Percentiles rank a stretch among this genome's conserved stretches.
Evolutionary conservation across 1,140 invertebrate species (phyloP).

Genomic region (Mylabris phalerata): DNA sequence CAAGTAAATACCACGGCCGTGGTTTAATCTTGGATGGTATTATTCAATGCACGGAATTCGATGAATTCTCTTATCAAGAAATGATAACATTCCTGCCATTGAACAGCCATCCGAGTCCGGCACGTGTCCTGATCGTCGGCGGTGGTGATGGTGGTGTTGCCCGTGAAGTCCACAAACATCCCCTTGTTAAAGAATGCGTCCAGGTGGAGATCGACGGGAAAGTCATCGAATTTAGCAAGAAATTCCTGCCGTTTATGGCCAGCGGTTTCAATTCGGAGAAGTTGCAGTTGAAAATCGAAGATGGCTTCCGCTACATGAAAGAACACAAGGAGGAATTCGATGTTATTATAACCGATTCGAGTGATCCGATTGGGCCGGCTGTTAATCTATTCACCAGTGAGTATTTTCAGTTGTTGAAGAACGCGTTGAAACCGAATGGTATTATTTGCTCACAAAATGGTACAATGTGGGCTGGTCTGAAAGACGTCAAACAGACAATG

Average conservation of each 20-base stretch:
- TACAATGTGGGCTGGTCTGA: constrained; percentile 80
- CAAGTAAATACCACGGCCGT: constrained; percentile 78
- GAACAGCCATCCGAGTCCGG: constrained; percentile 83
- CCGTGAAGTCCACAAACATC: constrained; percentile 91
- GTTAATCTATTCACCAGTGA: constrained; percentile 68
- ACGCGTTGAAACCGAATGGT: constrained; percentile 70
- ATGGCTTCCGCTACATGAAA: constrained; percentile 94
- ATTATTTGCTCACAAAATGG: constrained; percentile 93
- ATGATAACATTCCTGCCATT: constrained; percentile 95
- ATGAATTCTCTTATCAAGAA: constrained; percentile 98
- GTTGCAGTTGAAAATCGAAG: constrained; percentile 76
- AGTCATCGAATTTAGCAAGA: constrained; percentile 88
- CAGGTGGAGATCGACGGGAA: constrained; percentile 93
- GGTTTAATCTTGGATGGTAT: constrained; percentile 91
- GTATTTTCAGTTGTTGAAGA: constrained; percentile 83
- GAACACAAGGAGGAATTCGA: constrained; percentile 83
- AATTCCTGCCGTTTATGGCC: constrained; percentile 87
- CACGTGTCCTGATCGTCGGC: constrained; percentile 92
- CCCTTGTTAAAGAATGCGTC: constrained; percentile 74
- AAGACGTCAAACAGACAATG: constrained; percentile 70
- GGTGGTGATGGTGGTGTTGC: constrained; percentile 96
- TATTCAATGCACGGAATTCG: constrained; percentile 92
- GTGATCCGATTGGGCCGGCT: constrained; percentile 86
- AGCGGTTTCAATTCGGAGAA: constrained; percentile 78
- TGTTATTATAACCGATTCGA: constrained; percentile 97